Base-by-base conservation (phyloP, 2,797 vertebrate species). In the Paramormyrops hopkinsi region DNA sequence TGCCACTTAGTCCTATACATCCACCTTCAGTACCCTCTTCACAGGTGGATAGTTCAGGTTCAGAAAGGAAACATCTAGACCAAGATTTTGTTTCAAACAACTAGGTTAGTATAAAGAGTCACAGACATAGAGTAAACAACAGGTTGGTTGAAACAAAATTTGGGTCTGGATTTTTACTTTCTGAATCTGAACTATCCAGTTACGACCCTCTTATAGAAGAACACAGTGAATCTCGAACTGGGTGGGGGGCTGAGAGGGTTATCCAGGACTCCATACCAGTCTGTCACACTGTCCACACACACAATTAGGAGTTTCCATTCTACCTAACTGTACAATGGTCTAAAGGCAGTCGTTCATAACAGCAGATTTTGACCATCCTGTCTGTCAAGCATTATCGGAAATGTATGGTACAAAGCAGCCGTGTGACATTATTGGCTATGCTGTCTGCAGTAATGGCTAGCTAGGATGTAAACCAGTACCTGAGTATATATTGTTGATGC, bases 401-500 rank as follows among this genome's bases (percentile, higher is more conserved):
- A 41, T 17, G 2, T 19, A 19, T 76, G 11, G 17, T 14, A 76
- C 2, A 41, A 76, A 76, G 33, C 37, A 5, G 2, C 12, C 69
- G 14, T 76, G 33, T 37, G 12, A 41, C 4, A 37, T 6, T 17
- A 17, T 2, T 37, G 2, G 33, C 73, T 44, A 17, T 17, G 14
- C 73, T 41, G 12, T 41, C 73, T 44, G 73, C 19, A 84, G 79
- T 84, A 22, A 50, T 29, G 37, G 17, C 76, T 19, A 56, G 2
- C 56, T 37, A 53, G 12, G 14, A 37, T 37, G 51, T 12, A 46
- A 46, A 62, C 33, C 14, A 46, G 17, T 94, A 99, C 99, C 95
- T 99, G 97, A 90, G 97, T 96, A 86, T 99, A 98, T 94, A 99
- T 95, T 0, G 99, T 99, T 0, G 98, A 99, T 79, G 97, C 97